These are phyloP conservation scores for roundworm (Caenorhabditis elegans) DNA, from an alignment of 1,140 invertebrate species.

Conservation along the genomic window DNA sequence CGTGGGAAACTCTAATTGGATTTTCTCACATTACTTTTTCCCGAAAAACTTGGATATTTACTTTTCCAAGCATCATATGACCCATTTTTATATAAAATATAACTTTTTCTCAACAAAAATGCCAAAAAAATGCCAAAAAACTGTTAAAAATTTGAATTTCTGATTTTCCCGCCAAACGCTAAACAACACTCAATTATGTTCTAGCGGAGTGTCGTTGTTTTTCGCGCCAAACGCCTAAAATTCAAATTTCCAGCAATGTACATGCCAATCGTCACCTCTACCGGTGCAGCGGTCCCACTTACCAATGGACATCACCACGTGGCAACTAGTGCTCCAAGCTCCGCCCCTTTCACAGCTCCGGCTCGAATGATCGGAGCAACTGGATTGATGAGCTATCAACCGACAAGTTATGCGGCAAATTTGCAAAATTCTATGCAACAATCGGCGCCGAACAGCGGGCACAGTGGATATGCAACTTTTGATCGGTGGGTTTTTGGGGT, in stretches of 20 bases:
- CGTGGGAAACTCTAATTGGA: too few species aligned
- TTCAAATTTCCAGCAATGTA: background rate
- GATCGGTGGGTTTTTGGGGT: constrained; percentile 3
- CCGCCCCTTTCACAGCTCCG: background rate
- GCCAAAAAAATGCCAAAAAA: too few species aligned
- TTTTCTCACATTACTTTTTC: too few species aligned
- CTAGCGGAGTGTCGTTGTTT: too few species aligned
- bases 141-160: too few species aligned
- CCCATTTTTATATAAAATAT: too few species aligned
- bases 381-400: constrained; percentile 13
- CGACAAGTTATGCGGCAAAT: constrained; percentile 67
- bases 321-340: background rate
- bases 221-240: too few species aligned
- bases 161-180: too few species aligned
- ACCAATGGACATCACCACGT: background rate
- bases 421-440: constrained; percentile 59
- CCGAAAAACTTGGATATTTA: too few species aligned
- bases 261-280: background rate
- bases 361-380: background rate
- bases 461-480: background rate
- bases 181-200: too few species aligned
- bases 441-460: constrained; percentile 63
- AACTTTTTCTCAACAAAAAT: too few species aligned
- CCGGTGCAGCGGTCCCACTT: background rate
- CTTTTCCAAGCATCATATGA: too few species aligned